Evolutionary conservation across 2,888 invertebrate genomes (phyloP).

Genomic region (Aleiodes testaceus): DNA sequence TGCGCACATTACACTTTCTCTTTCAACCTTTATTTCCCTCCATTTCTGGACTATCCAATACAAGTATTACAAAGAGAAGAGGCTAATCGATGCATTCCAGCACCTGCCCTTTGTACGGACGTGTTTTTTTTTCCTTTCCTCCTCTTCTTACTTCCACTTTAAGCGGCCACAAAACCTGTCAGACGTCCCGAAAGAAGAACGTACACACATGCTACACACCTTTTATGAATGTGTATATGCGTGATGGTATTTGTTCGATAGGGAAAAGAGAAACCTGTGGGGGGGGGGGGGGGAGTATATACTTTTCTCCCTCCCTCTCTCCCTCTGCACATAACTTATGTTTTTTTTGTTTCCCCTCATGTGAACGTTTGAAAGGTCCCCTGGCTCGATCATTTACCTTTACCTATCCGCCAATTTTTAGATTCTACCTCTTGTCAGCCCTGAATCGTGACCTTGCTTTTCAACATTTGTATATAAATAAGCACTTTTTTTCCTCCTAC

Average conservation of each 20-base stretch:
- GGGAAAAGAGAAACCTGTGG: slow-evolving; percentile 16
- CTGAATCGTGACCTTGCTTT: slow-evolving; percentile 13
- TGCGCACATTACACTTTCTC: slow-evolving; percentile 10
- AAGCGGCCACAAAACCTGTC: slow-evolving; percentile 42
- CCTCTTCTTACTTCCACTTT: slow-evolving; percentile 8
- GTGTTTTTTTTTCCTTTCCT: slow-evolving; percentile 48
- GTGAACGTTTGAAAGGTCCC: slow-evolving; percentile 20
- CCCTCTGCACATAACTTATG: slow-evolving; percentile 23
- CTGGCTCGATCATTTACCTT: slow-evolving; percentile 23
- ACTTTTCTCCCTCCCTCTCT: slow-evolving; percentile 25
- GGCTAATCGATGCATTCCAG: slow-evolving; percentile 66
- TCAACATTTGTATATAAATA: not conserved
- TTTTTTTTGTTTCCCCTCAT: not conserved
- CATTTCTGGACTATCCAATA: slow-evolving; percentile 1
- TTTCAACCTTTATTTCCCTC: not conserved
- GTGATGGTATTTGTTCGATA: slow-evolving; percentile 27
- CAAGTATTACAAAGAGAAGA: slow-evolving; percentile 23
- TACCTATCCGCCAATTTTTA: slow-evolving; percentile 20
- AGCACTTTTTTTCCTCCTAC: not conserved
- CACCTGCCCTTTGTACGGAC: slow-evolving; percentile 65
- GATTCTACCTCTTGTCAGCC: slow-evolving; percentile 34
- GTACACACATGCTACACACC: slow-evolving; percentile 9
- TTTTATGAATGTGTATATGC: slow-evolving; percentile 22
- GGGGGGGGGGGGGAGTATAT: slow-evolving; percentile 24
- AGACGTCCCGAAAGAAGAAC: slow-evolving; percentile 5